These are phyloP conservation scores for Portevinia maculata DNA, from an alignment of 2,888 invertebrate genomes.

Conservation along the genomic window DNA sequence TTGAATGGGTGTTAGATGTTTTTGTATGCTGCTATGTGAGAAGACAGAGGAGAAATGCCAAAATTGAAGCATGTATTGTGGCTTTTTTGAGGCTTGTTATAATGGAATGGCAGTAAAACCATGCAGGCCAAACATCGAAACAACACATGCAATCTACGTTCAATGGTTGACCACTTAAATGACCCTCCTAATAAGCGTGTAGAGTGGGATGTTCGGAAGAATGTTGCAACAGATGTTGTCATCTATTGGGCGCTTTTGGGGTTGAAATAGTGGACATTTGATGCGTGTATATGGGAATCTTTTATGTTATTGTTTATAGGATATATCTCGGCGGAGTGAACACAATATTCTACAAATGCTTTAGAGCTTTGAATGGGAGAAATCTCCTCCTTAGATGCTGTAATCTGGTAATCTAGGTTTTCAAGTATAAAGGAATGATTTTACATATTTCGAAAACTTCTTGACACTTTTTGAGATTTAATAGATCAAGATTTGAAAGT, in stretches of 20 bases:
- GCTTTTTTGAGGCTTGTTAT: constrained; percentile 71
- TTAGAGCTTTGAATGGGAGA: neutral
- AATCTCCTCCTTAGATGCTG: too few species aligned
- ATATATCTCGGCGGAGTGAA: constrained; percentile 27
- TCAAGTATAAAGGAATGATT: too few species aligned
- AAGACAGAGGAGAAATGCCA: constrained; percentile 41
- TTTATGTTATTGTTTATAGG: constrained; percentile 47
- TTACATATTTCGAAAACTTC: too few species aligned
- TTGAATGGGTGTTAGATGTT: constrained; percentile 59
- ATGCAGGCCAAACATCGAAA: constrained; percentile 7
- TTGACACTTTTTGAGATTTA: too few species aligned
- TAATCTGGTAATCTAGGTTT: too few species aligned
- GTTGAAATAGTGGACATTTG: constrained; percentile 13
- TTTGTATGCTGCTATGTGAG: neutral
- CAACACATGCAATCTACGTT: constrained; percentile 47
- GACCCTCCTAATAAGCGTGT: constrained; percentile 16
- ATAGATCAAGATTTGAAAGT: too few species aligned
- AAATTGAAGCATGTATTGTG: constrained; percentile 67
- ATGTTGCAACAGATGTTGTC: constrained; percentile 68
- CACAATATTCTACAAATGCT: constrained; percentile 26
- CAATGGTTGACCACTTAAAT: constrained; percentile 67
- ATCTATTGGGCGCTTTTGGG: constrained; percentile 42
- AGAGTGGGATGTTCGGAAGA: constrained; percentile 39
- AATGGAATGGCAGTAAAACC: constrained; percentile 27
- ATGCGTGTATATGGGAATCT: constrained; percentile 21